Evolutionary conservation across 2,113 vertebrate genomes (phyloP), one percentile per base, ranked within the genome.

Genomic region (Zosterops hypoxanthus): DNA sequence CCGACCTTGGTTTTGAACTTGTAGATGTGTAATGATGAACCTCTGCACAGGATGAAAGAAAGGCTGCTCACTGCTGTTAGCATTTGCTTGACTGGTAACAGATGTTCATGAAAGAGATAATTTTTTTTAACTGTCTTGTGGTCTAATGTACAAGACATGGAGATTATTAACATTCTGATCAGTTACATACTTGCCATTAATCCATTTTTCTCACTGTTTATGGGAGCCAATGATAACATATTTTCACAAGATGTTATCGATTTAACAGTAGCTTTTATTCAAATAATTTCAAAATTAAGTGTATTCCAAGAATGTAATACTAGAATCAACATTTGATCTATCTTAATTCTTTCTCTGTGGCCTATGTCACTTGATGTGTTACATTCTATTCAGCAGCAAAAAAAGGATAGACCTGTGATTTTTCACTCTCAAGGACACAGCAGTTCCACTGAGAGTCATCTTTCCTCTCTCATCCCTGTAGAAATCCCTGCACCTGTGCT

Each of bases 401-500:
- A 73, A 80, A 87, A 41, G 34, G 69, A 80, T 61, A n/a, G 64
- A 70, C 33, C 56, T 46, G 41, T 84, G 64, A 80, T 93, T 96
- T 95, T 94, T 95, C 71, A 93, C n/a, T 84, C 63, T 94, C 94
- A 92, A 96, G 94, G 91, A 92, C 89, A 86, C 26, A 82, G 60
- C 72, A 81, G 34, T 87, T 94, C 52, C 53, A 82, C 72, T 41
- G 42, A 89, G 73, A 80, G 23, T 83, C 73, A 94, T 95, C 88
- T 88, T 94, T 90, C 89, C 89, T 89, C 55, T 92, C 73, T 84
- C 80, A 89, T 86, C 82, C 56, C 75, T 77, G 33, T 52, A 88
- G 95, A 95, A 96, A 95, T 85, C 64, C n/a, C 42, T 97, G 78
- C 91, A 97, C 90, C 95, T 97, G 90, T 94, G 82, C 81, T 96